Base-by-base conservation (phyloP, 1,140 invertebrate genomes). In the Diorhabda sublineata region DNA sequence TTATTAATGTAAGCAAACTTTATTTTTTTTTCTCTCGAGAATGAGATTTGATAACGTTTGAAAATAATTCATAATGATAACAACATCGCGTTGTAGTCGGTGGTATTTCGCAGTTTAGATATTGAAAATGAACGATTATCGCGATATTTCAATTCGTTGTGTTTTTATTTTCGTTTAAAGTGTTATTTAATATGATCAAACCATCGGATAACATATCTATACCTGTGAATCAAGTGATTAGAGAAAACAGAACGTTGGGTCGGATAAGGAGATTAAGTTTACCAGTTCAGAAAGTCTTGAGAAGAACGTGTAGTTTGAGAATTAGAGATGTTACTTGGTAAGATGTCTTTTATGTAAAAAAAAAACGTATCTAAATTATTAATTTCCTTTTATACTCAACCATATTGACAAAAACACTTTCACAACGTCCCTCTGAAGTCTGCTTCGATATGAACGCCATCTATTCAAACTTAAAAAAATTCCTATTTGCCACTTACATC, bases 201-300 rank as follows among this genome's bases (percentile, higher is more conserved):
- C 26, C 26, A 26, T n/a, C 47, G 4, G n/a, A n/a, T 3, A 52
- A 52, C 6, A n/a, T 52, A n/a, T 52, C 47, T 52, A 52, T 52
- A 8, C 47, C 47, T 3, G 6, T 52, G 47, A 52, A 52, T 52
- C 6, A 8, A n/a, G 47, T 52, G 6, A n/a, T 52, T 52, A 52
- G 47, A 4, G 47, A 52, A 52, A 52, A 52, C 47, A 52, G n/a
- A 4, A 52, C 47, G 47, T 52, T 52, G 6, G 47, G 63, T n/a
- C 43, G 64, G 4, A 73, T 62, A 11, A 66, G 74, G 26, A 70
- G 74, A 52, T 62, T 73, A 0, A 76, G 74, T 60, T 67, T 76
- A 44, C 74, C 74, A 4, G 73, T 69, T 7, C 66, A 68, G 43
- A 74, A 64, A 58, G 68, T 71, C 9, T 11, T 73, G 43, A 69